phyloP scores from a whole-genome alignment of 2,113 vertebrate species.

The Clarias magur region DNA sequence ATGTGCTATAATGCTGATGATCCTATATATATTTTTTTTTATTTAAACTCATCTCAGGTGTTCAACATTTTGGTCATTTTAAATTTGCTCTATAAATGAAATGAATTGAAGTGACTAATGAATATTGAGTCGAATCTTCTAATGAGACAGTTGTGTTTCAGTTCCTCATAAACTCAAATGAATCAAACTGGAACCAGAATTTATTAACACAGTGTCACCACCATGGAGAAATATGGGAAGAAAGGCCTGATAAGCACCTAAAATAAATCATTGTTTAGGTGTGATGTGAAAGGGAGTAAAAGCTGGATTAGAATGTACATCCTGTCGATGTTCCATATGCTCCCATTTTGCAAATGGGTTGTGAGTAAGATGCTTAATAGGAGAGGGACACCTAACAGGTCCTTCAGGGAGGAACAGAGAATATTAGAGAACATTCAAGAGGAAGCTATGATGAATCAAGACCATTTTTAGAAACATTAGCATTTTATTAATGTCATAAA shows the following conservation, averaged over 20 bases:
- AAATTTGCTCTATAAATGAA: no score
- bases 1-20: no score
- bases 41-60: no score
- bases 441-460: slow-evolving; percentile 61
- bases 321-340: not conserved
- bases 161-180: not conserved
- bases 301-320: not conserved
- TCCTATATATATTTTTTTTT: no score
- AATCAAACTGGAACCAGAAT: not conserved
- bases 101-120: not conserved
- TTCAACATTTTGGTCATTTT: no score
- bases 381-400: slow-evolving; percentile 18
- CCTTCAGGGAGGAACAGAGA: not conserved
- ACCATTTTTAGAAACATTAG: slow-evolving; percentile 68
- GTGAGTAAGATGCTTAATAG: not conserved
- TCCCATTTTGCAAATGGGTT: not conserved
- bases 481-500: slow-evolving; percentile 63
- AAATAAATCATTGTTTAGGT: slow-evolving; percentile 32
- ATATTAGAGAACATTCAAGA: slow-evolving; percentile 4
- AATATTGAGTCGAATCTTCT: not conserved
- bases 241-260: slow-evolving; percentile 15
- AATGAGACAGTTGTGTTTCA: not conserved
- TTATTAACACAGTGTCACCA: not conserved
- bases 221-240: slow-evolving; percentile 17
- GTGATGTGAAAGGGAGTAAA: slow-evolving; percentile 3